Conservation (phyloP, 2,888 invertebrate species). For the Drosophila cognata region DNA sequence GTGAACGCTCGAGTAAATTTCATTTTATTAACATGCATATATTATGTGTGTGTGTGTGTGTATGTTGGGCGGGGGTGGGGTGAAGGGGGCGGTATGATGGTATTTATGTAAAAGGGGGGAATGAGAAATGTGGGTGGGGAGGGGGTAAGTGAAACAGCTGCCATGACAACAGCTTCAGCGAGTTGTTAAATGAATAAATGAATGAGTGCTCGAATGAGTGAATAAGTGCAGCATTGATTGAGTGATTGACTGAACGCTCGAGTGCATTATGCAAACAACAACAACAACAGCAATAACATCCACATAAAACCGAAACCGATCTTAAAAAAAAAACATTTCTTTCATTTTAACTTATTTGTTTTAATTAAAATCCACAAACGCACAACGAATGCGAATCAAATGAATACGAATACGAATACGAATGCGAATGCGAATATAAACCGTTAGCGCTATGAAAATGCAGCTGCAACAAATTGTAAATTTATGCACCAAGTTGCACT, state of each 20-base stretch:
- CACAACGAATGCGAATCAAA: constrained; percentile 11
- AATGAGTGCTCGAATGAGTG: constrained; percentile 15
- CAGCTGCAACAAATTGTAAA: constrained; percentile 46
- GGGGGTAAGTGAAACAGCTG: constrained; percentile 13
- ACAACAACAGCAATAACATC: constrained; percentile 20
- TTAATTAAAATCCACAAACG: constrained; percentile 32
- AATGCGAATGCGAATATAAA: constrained; percentile 10
- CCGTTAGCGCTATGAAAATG: constrained; percentile 60
- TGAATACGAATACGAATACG: constrained; percentile 4
- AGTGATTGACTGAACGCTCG: constrained; percentile 46
- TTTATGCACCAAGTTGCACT: constrained; percentile 66
- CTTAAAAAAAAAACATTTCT: constrained; percentile 4
- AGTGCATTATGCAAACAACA: constrained; percentile 63
- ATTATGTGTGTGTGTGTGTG: neutral
- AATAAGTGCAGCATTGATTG: constrained; percentile 38
- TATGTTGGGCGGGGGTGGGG: neutral
- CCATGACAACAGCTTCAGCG: constrained; percentile 54
- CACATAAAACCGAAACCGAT: constrained; percentile 1
- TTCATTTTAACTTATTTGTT: constrained; percentile 26
- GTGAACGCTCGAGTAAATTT: constrained; percentile 52
- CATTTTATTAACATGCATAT: constrained; percentile 53
- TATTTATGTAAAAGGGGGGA: neutral
- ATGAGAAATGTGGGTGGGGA: neutral
- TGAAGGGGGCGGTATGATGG: neutral
- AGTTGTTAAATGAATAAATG: constrained; percentile 38